phyloP scores from a whole-genome alignment of 2,113 vertebrate genomes.

The Pachypanchax playfairii region DNA sequence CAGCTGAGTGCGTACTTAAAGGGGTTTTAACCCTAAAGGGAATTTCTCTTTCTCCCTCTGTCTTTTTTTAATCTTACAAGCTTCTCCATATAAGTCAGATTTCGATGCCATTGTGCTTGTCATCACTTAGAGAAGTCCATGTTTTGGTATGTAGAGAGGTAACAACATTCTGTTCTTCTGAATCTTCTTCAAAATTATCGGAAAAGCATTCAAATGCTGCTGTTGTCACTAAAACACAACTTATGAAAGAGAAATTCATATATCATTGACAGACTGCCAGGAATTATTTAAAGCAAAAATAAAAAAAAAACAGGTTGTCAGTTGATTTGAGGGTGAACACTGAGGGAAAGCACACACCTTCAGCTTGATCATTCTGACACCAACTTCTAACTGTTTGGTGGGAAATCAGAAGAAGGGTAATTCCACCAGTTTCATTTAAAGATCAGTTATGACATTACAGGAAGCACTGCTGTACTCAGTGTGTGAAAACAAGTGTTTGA shows the following conservation, averaged over 20 bases:
- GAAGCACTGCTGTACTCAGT: neutral
- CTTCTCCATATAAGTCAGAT: slow-evolving; percentile 20
- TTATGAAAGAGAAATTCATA: slow-evolving; percentile 87
- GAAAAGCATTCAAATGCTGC: slow-evolving; percentile 67
- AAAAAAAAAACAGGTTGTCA: slow-evolving; percentile 53
- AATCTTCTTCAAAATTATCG: slow-evolving; percentile 74
- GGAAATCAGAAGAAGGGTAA: slow-evolving; percentile 16
- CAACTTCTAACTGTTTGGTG: neutral
- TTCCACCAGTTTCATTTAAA: slow-evolving; percentile 20
- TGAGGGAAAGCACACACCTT: slow-evolving; percentile 26
- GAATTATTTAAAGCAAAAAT: slow-evolving; percentile 61
- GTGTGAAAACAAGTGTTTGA: no score
- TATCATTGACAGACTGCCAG: slow-evolving; percentile 74
- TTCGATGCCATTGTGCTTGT: slow-evolving; percentile 43
- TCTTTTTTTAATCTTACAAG: slow-evolving; percentile 8
- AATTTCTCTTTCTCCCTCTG: neutral
- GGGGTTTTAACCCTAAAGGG: slow-evolving; percentile 54
- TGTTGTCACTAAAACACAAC: slow-evolving; percentile 79
- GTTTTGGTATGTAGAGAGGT: slow-evolving; percentile 45
- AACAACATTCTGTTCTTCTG: slow-evolving; percentile 63
- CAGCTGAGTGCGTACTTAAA: slow-evolving; percentile 59
- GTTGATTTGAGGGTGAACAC: slow-evolving; percentile 47
- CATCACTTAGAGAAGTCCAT: slow-evolving; percentile 25
- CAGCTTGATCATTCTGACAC: slow-evolving; percentile 12
- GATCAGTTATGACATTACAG: slow-evolving; percentile 17